Percentiles rank a stretch among this genome's conserved stretches.
Conservation (phyloP, 2,113 vertebrate genomes). For the Rostratula benghalensis region DNA sequence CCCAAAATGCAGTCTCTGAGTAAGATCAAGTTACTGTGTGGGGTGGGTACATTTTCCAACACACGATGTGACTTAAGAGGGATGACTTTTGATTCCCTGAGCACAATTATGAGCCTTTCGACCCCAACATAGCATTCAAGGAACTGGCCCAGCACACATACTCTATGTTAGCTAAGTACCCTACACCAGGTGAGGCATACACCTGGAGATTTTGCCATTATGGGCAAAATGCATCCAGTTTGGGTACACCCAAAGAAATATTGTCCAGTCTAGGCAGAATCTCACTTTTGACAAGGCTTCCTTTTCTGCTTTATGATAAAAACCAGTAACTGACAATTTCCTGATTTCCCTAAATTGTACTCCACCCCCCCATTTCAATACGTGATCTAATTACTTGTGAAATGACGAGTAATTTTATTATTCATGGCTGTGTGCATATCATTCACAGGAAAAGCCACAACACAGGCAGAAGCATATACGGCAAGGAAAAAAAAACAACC, state of each 20-base stretch:
- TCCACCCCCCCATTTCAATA: not conserved
- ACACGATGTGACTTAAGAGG: accelerated
- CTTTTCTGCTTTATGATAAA: not conserved
- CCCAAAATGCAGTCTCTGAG: not conserved
- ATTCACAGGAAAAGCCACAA: not conserved
- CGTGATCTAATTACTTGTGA: not conserved
- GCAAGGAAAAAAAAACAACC: not conserved
- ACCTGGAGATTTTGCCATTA: not conserved
- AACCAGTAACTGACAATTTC: not conserved
- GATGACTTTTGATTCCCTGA: not conserved
- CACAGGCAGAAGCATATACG: not conserved
- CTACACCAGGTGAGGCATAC: not conserved
- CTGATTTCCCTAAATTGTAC: not conserved
- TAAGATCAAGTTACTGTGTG: not conserved
- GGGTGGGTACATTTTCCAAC: not conserved
- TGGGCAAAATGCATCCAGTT: not conserved
- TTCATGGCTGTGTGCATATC: not conserved
- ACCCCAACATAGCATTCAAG: not conserved
- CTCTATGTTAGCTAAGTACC: not conserved
- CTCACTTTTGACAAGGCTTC: not conserved
- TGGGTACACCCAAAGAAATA: not conserved
- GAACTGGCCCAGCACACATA: not conserved
- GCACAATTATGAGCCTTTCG: accelerated
- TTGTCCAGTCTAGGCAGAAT: not conserved
- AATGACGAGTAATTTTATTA: not conserved